Evolutionary conservation across 1,140 invertebrate species (phyloP), one percentile per base, ranked within the genome.

Genomic region (Ylistrum balloti): DNA sequence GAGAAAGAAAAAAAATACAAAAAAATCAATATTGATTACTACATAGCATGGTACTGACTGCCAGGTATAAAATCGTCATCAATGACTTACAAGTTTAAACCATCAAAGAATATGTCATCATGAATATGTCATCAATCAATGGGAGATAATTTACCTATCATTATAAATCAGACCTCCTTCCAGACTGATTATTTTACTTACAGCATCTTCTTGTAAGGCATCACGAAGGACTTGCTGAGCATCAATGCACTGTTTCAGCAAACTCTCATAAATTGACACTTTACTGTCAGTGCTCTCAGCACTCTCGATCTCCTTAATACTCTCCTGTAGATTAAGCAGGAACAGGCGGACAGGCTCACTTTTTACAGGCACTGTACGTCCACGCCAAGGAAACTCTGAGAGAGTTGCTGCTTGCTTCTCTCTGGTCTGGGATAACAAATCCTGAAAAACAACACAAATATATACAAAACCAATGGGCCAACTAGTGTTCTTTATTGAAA

Each of bases 211-310:
- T 93, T 98, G 98, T 22, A 98, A 97, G 89, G 98, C 97, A 91
- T 99, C 98, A 87, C 98, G 97, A 32, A 99, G 97, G 0, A 97
- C 97, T 91, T 98, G 98, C 86, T 99, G 98, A 88, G 98, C 98
- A 96, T 99, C 99, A 95, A 99, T 98, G 96, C 98, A 98, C 94
- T 99, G 98, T 96, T 99, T 99, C 10, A 99, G 96, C 91, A 99
- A 97, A 92, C 98, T 98, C 95, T 99, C 99, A 87, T 99, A 97
- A 74, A 99, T 95, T 34, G 96, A 95, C 33, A 96, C 92, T 89
- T 96, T 96, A 89, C 94, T 95, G 34, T 96, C 96, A 86, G 95
- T 87, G n/a, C 90, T 93, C 2, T 97, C 95, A 33, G 98, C 97
- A 88, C 97, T 96, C 85, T 97, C 97, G 28, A 98, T 95, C 32